Percentiles rank a stretch among this genome's conserved stretches.
phyloP scores from a whole-genome alignment of 2,888 invertebrate genomes.

The Latrodectus elegans region DNA sequence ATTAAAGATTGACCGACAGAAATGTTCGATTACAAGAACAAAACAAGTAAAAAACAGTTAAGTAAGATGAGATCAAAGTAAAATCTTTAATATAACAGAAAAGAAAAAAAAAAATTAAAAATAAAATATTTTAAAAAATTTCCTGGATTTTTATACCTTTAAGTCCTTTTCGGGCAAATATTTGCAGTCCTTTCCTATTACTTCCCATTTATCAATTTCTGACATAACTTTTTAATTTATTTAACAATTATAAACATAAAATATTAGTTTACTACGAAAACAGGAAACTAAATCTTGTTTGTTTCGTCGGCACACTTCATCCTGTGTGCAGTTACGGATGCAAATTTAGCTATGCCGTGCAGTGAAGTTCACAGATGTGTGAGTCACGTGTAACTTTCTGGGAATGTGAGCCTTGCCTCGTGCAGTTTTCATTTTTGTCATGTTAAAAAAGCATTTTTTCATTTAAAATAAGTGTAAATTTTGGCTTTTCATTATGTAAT shows the following conservation, averaged over 20 bases:
- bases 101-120: constrained; percentile 19
- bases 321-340: constrained; percentile 5
- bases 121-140: constrained; percentile 28
- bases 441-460: neutral
- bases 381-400: constrained; percentile 5
- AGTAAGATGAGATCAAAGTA: neutral
- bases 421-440: neutral
- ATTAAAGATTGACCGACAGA: neutral
- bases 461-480: too few species aligned
- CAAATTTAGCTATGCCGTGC: constrained; percentile 5
- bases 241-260: neutral
- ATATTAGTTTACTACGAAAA: constrained; percentile 3
- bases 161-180: constrained; percentile 99
- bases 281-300: constrained; percentile 5
- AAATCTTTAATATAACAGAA: neutral
- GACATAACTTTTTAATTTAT: constrained; percentile 72
- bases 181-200: constrained; percentile 95
- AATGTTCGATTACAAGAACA: neutral
- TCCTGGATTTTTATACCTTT: constrained; percentile 78
- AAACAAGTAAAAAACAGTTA: neutral
- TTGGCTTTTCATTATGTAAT: too few species aligned
- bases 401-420: constrained; percentile 5
- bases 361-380: constrained; percentile 5
- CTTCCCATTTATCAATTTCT: constrained; percentile 95
- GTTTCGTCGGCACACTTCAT: constrained; percentile 5